Percentiles rank a stretch among this genome's conserved stretches.
phyloP scores from a whole-genome alignment of 2,113 vertebrate genomes.

The Siphamia tubifer region DNA sequence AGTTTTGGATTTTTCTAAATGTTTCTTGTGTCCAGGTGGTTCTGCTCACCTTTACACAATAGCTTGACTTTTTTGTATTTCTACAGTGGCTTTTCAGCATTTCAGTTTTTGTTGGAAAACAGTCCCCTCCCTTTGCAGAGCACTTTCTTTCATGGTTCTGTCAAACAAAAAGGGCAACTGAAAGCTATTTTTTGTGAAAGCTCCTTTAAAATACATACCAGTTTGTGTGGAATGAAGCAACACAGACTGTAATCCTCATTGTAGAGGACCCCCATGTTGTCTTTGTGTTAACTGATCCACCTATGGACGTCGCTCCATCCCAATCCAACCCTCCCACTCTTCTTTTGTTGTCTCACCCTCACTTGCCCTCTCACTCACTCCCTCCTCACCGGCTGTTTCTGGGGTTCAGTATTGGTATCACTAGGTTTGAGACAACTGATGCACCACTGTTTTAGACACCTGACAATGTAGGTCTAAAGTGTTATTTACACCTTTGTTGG shows the following conservation, averaged over 20 bases:
- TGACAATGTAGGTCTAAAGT: conserved; percentile 5
- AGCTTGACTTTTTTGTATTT: not conserved
- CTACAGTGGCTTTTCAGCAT: conserved; percentile 12
- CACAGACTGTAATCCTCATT: conserved; percentile 29
- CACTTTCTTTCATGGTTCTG: not conserved
- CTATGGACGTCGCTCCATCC: conserved; percentile 34
- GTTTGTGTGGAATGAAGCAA: not conserved
- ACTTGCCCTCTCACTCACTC: conserved; percentile 15
- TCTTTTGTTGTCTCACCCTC: conserved; percentile 45
- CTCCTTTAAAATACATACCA: conserved; percentile 14
- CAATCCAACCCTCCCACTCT: conserved; percentile 31
- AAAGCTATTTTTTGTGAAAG: conserved; percentile 37
- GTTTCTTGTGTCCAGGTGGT: too few species aligned
- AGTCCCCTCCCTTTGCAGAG: not conserved
- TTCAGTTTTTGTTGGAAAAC: not conserved
- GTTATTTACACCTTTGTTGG: conserved; percentile 16
- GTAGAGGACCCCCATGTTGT: conserved; percentile 48
- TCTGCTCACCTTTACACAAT: not conserved
- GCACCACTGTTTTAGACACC: conserved; percentile 5
- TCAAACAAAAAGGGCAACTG: conserved; percentile 25
- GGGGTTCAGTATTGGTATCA: conserved; percentile 28
- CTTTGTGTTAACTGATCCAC: conserved; percentile 73
- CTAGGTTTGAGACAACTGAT: conserved; percentile 23
- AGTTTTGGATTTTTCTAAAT: too few species aligned
- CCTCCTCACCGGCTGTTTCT: not conserved